A percentile compares a stretch with the other conserved stretches of the same genome.
Evolutionary conservation across 1,140 invertebrate species (phyloP).

Genomic region (Trypoxylus dichotomus): DNA sequence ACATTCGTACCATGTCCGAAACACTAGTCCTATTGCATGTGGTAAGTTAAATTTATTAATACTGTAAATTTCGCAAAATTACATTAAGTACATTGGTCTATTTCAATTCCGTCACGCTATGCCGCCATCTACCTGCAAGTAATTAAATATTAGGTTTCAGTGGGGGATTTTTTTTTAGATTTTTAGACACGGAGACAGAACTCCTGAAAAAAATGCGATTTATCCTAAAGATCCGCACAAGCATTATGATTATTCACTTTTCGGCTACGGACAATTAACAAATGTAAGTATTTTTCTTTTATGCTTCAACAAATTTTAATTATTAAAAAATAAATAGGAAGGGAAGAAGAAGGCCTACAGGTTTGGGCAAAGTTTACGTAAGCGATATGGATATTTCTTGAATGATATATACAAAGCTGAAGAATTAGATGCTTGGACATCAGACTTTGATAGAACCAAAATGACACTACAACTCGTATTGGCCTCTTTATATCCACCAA

Average conservation of each 20-base stretch:
- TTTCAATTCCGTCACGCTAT: not conserved
- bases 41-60: not conserved
- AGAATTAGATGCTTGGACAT: conserved; percentile 73
- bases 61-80: no score
- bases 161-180: conserved; percentile 12
- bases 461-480: conserved; percentile 84
- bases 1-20: not conserved
- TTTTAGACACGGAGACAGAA: conserved; percentile 26
- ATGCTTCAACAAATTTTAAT: not conserved
- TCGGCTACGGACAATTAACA: conserved; percentile 23
- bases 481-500: conserved; percentile 81
- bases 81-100: no score
- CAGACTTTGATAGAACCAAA: conserved; percentile 78
- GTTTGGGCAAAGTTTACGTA: conserved; percentile 71
- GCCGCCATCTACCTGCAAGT: not conserved
- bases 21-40: not conserved
- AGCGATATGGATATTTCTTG: conserved; percentile 68
- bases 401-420: conserved; percentile 65
- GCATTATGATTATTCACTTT: conserved; percentile 20
- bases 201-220: not conserved
- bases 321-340: not conserved
- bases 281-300: conserved; percentile 15
- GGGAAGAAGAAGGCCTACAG: conserved; percentile 77
- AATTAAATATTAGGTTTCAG: not conserved
- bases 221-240: conserved; percentile 23